Evolutionary conservation across 2,797 vertebrate species (phyloP).

Genomic region (Myiothlypis chrysogaster): DNA sequence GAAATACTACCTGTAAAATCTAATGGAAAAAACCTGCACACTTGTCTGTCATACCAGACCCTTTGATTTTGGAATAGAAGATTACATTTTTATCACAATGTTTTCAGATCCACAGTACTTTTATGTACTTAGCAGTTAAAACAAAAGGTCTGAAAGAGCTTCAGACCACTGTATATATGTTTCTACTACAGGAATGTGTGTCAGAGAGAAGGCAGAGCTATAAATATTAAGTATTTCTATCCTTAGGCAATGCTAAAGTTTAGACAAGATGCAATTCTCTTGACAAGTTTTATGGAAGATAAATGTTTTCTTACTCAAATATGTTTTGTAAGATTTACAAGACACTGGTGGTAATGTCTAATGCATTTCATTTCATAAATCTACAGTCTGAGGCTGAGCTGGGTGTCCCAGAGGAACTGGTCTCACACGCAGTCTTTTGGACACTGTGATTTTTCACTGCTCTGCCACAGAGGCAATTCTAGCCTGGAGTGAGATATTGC

Average conservation of each 20-base stretch:
- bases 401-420: conserved; percentile 8
- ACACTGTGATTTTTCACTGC: not conserved
- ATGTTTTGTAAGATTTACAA: not conserved
- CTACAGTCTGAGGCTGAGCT: not conserved
- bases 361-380: conserved; percentile 35
- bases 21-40: not conserved
- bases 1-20: not conserved
- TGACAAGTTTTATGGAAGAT: conserved; percentile 13
- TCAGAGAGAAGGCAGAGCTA: not conserved
- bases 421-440: not conserved
- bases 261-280: conserved; percentile 7
- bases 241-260: not conserved
- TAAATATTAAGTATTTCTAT: conserved; percentile 2
- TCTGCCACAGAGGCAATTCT: not conserved
- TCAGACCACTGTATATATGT: not conserved
- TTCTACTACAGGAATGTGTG: not conserved
- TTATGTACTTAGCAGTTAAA: not conserved
- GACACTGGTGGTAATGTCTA: not conserved
- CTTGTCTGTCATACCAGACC: not conserved
- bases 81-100: not conserved
- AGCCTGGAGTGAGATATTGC: not conserved
- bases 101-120: not conserved
- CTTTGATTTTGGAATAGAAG: not conserved
- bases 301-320: conserved; percentile 12
- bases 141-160: conserved; percentile 5